These are phyloP conservation scores for Drosophila multiciliata DNA, from an alignment of 2,888 invertebrate genomes.

Conservation along the genomic window DNA sequence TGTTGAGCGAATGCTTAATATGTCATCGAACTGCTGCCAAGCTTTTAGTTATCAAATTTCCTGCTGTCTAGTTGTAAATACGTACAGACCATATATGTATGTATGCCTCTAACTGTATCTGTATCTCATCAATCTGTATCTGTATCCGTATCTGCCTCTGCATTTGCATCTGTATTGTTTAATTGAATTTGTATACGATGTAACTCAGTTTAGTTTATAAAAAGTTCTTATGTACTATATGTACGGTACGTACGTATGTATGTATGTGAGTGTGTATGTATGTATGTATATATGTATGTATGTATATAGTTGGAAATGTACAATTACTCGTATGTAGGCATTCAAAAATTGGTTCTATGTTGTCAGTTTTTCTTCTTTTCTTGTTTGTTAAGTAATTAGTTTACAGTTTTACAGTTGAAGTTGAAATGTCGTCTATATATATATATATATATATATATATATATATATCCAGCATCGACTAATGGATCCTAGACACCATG, in stretches of 20 bases:
- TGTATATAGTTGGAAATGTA: conserved; percentile 55
- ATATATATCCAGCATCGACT: conserved; percentile 19
- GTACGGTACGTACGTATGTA: background rate
- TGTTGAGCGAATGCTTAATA: conserved; percentile 39
- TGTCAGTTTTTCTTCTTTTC: conserved; percentile 33
- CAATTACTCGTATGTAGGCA: conserved; percentile 56
- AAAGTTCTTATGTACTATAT: conserved; percentile 26
- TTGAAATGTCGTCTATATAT: conserved; percentile 23
- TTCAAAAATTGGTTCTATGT: conserved; percentile 79
- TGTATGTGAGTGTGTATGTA: conserved; percentile 8
- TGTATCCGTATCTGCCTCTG: conserved; percentile 1
- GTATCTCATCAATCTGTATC: conserved; percentile 26
- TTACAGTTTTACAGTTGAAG: conserved; percentile 15
- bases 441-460: conserved; percentile 15
- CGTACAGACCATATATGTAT: conserved; percentile 12
- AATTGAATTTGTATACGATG: conserved; percentile 24
- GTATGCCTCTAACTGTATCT: conserved; percentile 12
- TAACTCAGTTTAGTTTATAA: conserved; percentile 61
- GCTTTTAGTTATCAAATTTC: conserved; percentile 49
- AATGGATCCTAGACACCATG: conserved; percentile 30
- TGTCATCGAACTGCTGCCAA: conserved; percentile 33
- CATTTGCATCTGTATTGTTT: conserved; percentile 13
- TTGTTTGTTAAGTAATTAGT: conserved; percentile 18
- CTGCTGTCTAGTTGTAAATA: conserved; percentile 34
- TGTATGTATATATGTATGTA: background rate